Evolutionary conservation across 2,113 vertebrate species (phyloP).

Genomic region (Carlito syrichta): DNA sequence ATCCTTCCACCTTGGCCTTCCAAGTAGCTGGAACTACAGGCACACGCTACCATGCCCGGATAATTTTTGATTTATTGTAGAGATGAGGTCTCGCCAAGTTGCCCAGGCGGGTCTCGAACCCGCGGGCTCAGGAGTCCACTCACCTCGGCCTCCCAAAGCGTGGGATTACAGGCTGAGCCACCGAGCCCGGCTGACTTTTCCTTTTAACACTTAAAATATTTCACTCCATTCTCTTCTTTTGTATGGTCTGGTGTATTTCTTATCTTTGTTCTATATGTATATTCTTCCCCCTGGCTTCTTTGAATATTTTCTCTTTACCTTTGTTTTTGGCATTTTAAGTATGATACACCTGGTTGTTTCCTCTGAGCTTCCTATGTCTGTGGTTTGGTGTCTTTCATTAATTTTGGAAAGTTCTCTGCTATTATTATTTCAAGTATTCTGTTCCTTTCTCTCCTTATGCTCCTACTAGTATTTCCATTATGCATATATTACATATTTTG

Average conservation of each 20-base stretch:
- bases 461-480: not conserved
- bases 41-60: too few relatives aligned
- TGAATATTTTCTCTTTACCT: not conserved
- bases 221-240: not conserved
- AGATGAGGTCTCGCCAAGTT: too few relatives aligned
- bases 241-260: not conserved
- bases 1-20: too few relatives aligned
- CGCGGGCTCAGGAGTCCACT: too few relatives aligned
- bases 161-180: too few relatives aligned
- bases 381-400: not conserved
- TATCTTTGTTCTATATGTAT: not conserved
- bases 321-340: not conserved
- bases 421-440: not conserved
- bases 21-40: too few relatives aligned
- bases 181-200: not conserved
- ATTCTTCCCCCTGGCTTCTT: not conserved
- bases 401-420: not conserved
- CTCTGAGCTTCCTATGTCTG: not conserved
- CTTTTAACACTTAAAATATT: not conserved
- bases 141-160: too few relatives aligned
- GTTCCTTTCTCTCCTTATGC: not conserved
- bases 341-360: not conserved
- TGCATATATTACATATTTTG: not conserved
- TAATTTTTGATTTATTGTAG: too few relatives aligned
- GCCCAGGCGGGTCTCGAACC: too few relatives aligned